Conservation (phyloP, 1,140 invertebrate genomes). For the Ylistrum balloti region DNA sequence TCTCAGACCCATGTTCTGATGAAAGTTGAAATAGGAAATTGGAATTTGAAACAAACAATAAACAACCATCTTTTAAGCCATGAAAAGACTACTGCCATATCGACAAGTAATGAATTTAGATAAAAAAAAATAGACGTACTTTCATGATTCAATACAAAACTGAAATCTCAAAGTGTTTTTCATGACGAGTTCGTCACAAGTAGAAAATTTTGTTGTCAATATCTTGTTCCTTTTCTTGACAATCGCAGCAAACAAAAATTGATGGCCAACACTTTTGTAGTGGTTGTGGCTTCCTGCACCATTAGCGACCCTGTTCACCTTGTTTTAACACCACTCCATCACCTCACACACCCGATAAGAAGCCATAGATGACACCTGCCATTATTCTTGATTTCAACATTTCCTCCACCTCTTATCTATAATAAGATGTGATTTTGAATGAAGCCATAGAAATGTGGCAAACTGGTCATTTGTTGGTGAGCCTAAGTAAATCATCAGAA, state of each 20-base stretch:
- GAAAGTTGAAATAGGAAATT: no score
- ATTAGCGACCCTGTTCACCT: conserved; percentile 7
- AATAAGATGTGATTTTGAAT: conserved; percentile 23
- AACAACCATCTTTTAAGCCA: no score
- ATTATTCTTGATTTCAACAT: not conserved
- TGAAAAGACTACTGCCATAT: no score
- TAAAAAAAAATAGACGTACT: no score
- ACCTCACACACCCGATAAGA: not conserved
- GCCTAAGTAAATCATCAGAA: not conserved
- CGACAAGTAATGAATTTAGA: no score
- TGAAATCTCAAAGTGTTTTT: no score
- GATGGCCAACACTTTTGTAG: not conserved
- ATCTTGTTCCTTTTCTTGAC: not conserved
- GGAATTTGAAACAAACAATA: no score
- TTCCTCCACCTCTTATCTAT: not conserved
- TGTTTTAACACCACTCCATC: not conserved
- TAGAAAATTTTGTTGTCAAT: no score
- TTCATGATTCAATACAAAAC: no score
- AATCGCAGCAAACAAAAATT: not conserved
- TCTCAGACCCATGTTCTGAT: no score
- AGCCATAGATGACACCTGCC: not conserved
- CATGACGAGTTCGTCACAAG: no score
- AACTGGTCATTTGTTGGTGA: not conserved
- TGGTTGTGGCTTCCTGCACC: conserved; percentile 10
- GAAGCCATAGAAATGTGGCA: not conserved